A percentile compares a stretch with the other conserved stretches of the same genome.
Conservation (phyloP, 1,140 invertebrate genomes). For the Drosophila rufa region DNA sequence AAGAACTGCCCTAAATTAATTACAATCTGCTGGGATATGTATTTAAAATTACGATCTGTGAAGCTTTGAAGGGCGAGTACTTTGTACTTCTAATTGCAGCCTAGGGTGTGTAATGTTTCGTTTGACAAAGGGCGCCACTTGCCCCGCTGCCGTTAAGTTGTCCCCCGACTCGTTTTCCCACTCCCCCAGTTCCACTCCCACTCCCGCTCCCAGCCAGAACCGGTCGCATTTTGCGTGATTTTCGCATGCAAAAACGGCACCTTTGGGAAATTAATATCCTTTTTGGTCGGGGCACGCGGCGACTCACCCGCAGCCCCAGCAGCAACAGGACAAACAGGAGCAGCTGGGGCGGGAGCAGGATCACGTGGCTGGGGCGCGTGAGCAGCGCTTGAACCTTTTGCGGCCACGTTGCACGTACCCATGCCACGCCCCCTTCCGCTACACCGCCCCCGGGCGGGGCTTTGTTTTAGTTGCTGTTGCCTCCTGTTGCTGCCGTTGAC, state of each 20-base stretch:
- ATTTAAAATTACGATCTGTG: conserved; percentile 25
- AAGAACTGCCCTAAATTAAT: conserved; percentile 7
- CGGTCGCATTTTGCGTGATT: conserved; percentile 72
- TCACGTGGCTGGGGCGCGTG: conserved; percentile 74
- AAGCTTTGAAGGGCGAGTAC: conserved; percentile 22
- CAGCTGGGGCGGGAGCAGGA: conserved; percentile 12
- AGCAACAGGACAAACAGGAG: conserved; percentile 21
- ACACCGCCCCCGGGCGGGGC: conserved; percentile 30
- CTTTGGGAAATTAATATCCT: conserved; percentile 85
- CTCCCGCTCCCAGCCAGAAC: not conserved
- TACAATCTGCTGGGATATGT: conserved; percentile 8
- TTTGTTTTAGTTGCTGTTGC: conserved; percentile 74
- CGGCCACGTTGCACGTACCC: conserved; percentile 73
- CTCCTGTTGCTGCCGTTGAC: conserved; percentile 70
- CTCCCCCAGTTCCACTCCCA: not conserved
- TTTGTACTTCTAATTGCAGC: conserved; percentile 34
- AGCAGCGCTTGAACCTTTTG: conserved; percentile 71
- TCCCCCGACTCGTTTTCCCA: conserved; percentile 30
- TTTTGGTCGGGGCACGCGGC: conserved; percentile 68
- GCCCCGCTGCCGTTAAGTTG: conserved; percentile 43
- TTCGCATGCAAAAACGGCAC: conserved; percentile 76
- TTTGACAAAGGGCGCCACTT: conserved; percentile 24
- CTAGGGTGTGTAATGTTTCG: conserved; percentile 27
- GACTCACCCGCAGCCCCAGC: conserved; percentile 17
- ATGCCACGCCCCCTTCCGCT: conserved; percentile 23